Evolutionary conservation across 2,113 vertebrate genomes (phyloP).

Genomic region (Halcyon malimbica): DNA sequence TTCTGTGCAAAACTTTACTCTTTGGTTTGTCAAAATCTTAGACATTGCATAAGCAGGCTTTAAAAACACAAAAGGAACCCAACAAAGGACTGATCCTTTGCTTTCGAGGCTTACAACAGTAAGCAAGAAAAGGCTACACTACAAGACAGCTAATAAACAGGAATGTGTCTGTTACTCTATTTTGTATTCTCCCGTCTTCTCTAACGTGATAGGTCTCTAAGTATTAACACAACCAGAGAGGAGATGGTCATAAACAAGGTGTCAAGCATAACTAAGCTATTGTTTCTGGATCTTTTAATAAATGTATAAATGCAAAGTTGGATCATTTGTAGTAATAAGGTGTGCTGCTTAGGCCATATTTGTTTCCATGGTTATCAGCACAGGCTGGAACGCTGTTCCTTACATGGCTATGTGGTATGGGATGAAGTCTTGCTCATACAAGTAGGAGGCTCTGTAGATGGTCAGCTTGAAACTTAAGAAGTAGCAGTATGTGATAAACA

Average conservation of each 20-base stretch:
- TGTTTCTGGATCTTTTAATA: slow-evolving; percentile 48
- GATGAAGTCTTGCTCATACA: neutral
- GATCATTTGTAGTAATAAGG: slow-evolving; percentile 42
- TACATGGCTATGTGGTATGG: neutral
- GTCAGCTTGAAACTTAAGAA: neutral
- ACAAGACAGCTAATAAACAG: neutral
- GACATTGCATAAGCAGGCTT: neutral
- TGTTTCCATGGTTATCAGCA: slow-evolving; percentile 25
- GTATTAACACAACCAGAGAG: slow-evolving; percentile 20
- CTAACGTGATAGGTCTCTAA: slow-evolving; percentile 20
- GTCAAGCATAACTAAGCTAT: slow-evolving; percentile 35
- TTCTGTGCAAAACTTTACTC: neutral
- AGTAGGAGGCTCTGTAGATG: neutral
- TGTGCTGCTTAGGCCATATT: slow-evolving; percentile 1
- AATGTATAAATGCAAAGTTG: slow-evolving; percentile 29
- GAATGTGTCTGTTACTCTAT: neutral
- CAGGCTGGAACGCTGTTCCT: neutral
- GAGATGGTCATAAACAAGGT: slow-evolving; percentile 56
- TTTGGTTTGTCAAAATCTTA: neutral
- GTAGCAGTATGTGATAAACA: neutral
- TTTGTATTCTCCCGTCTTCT: slow-evolving; percentile 31
- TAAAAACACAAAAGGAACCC: neutral
- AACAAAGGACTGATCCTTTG: neutral
- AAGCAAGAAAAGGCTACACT: neutral
- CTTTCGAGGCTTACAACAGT: neutral